Conservation (phyloP, 2,113 vertebrate species). For the Hippolais icterina region DNA sequence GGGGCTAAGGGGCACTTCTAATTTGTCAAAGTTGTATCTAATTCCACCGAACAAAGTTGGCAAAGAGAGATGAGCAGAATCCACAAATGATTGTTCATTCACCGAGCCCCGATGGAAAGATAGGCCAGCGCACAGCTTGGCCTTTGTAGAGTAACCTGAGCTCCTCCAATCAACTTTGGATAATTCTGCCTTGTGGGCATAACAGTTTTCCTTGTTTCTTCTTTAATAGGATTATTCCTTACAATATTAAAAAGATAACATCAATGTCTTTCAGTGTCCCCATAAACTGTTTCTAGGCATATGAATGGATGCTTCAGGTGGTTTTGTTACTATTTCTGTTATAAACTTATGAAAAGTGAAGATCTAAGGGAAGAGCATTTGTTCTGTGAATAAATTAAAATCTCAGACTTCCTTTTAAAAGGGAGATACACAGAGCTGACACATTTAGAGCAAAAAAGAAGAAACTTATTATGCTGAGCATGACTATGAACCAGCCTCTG, state of each 20-base stretch:
- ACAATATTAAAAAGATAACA: slow-evolving; percentile 86
- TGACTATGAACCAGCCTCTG: neutral
- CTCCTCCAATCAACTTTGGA: slow-evolving; percentile 70
- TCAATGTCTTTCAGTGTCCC: slow-evolving; percentile 79
- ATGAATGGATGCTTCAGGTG: slow-evolving; percentile 69
- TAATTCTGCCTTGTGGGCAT: slow-evolving; percentile 78
- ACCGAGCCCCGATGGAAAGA: slow-evolving; percentile 76
- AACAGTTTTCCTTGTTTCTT: slow-evolving; percentile 82
- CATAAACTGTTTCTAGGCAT: slow-evolving; percentile 70
- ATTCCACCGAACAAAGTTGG: slow-evolving; percentile 84
- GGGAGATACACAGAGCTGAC: neutral
- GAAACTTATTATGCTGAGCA: neutral
- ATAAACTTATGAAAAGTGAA: slow-evolving; percentile 15
- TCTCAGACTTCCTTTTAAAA: slow-evolving; percentile 6
- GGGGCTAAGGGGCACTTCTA: slow-evolving; percentile 74
- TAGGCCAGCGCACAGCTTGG: slow-evolving; percentile 66
- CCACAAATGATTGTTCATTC: slow-evolving; percentile 83
- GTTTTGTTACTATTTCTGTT: slow-evolving; percentile 38
- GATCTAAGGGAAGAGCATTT: slow-evolving; percentile 19
- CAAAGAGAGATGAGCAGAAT: slow-evolving; percentile 81
- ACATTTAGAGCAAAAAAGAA: neutral
- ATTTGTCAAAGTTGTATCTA: slow-evolving; percentile 88
- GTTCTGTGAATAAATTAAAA: neutral
- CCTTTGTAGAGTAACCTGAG: slow-evolving; percentile 79
- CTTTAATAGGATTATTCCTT: slow-evolving; percentile 84